Percentiles rank a stretch among this genome's conserved stretches.
Evolutionary conservation across 2,113 vertebrate species (phyloP).

Genomic region (Alethe diademata): DNA sequence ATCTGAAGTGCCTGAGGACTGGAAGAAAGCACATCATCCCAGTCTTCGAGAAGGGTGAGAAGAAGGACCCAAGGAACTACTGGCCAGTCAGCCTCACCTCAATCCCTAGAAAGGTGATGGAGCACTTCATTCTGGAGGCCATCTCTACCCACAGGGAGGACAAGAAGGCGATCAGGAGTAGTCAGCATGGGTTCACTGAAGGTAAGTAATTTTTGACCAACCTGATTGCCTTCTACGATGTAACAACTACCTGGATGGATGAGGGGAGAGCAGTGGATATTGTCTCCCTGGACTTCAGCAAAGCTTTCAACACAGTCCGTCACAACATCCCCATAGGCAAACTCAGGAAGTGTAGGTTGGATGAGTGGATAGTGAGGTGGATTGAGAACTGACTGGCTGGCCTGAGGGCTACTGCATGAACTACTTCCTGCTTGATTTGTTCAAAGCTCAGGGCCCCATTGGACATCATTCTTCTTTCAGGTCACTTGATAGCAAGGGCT

Average conservation of each 20-base stretch:
- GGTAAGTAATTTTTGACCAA: not conserved
- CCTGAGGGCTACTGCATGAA: not conserved
- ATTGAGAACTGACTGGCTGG: not conserved
- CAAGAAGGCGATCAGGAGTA: not conserved
- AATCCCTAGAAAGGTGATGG: not conserved
- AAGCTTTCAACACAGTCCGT: not conserved
- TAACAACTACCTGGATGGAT: not conserved
- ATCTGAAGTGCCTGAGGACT: not conserved
- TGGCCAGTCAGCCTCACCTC: not conserved
- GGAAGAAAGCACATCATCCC: not conserved
- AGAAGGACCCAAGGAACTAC: not conserved
- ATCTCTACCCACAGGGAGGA: not conserved
- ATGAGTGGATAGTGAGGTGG: not conserved
- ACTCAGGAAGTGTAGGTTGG: not conserved
- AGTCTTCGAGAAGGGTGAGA: not conserved
- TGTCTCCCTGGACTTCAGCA: not conserved
- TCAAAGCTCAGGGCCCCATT: not conserved
- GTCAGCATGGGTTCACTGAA: not conserved
- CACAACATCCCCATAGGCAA: not conserved
- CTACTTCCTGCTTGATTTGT: not conserved
- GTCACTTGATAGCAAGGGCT: not conserved
- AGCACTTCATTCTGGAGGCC: not conserved
- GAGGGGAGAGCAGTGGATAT: not conserved
- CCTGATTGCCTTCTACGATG: not conserved
- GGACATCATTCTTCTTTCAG: not conserved